Conservation (phyloP, 2,797 vertebrate species). For the Hydrocynus forskahlii region DNA sequence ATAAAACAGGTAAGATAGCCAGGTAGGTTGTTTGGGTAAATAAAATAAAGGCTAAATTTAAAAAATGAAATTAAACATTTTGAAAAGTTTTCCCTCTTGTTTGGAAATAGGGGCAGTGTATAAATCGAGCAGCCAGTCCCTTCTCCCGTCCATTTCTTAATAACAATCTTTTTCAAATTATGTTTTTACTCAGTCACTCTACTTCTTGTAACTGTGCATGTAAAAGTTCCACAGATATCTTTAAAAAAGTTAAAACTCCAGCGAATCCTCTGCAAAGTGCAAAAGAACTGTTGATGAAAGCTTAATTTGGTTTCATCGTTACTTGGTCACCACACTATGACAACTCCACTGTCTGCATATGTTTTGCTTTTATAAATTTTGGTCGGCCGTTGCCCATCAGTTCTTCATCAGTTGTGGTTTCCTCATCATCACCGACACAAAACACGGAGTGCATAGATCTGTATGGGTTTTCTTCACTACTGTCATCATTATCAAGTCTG, state of each 20-base stretch:
- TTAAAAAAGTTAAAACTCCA: neutral
- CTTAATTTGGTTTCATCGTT: neutral
- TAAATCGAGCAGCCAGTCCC: too few species aligned
- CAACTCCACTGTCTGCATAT: neutral
- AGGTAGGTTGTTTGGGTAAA: too few species aligned
- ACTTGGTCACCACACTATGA: neutral
- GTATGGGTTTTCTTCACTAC: constrained; percentile 30
- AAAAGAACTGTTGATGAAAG: neutral
- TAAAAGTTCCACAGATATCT: neutral
- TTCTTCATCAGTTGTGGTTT: constrained; percentile 6
- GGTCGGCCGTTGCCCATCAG: neutral
- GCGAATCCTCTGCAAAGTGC: neutral
- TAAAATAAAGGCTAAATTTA: too few species aligned
- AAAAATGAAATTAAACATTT: too few species aligned
- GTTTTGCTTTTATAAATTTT: neutral
- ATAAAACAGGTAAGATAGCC: too few species aligned
- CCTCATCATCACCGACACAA: constrained; percentile 49
- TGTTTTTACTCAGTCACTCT: neutral
- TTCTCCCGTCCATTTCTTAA: too few species aligned
- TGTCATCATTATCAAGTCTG: constrained; percentile 11
- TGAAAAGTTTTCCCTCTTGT: too few species aligned
- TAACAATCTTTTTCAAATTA: neutral
- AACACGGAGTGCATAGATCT: constrained; percentile 39
- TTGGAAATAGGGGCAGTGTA: too few species aligned
- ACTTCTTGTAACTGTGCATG: neutral